A percentile compares a stretch with the other conserved stretches of the same genome.
These are phyloP conservation scores for Agraylea sexmaculata DNA, from an alignment of 1,140 invertebrate species.

Conservation along the genomic window DNA sequence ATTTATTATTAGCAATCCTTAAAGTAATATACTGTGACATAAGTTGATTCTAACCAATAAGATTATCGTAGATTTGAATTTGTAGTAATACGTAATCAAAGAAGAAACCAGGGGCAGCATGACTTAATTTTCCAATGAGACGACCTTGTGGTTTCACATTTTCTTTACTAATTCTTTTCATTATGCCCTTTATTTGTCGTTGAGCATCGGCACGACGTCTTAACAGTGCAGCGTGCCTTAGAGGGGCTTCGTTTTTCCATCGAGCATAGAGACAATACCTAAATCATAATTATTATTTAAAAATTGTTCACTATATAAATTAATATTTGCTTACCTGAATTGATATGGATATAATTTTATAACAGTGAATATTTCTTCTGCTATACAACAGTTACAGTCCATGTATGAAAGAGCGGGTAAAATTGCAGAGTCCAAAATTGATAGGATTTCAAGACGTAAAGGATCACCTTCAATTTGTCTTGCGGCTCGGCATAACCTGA, in stretches of 20 bases:
- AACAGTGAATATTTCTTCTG: conserved; percentile 91
- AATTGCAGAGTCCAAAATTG: conserved; percentile 74
- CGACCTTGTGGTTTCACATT: conserved; percentile 95
- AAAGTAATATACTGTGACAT: too few species aligned
- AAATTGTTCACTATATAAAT: not conserved
- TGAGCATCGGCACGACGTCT: conserved; percentile 71
- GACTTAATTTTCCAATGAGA: conserved; percentile 91
- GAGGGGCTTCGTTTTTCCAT: conserved; percentile 87
- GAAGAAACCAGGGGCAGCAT: conserved; percentile 86
- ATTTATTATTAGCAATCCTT: too few species aligned
- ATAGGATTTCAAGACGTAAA: conserved; percentile 69
- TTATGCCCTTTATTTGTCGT: conserved; percentile 89
- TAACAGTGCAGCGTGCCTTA: conserved; percentile 70
- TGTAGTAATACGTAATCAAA: conserved; percentile 91
- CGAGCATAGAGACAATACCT: conserved; percentile 83
- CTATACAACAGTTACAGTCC: conserved; percentile 89
- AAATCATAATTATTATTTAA: not conserved
- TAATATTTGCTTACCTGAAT: conserved; percentile 45
- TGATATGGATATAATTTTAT: conserved; percentile 89
- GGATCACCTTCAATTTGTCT: conserved; percentile 31
- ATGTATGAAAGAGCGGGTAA: conserved; percentile 83
- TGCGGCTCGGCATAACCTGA: conserved; percentile 33
- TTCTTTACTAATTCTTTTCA: conserved; percentile 97
- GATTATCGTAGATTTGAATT: conserved; percentile 96
- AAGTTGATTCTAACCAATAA: conserved; percentile 51